Evolutionary conservation across 1,140 invertebrate genomes (phyloP).

Genomic region (Aphelenchoides fujianensis): DNA sequence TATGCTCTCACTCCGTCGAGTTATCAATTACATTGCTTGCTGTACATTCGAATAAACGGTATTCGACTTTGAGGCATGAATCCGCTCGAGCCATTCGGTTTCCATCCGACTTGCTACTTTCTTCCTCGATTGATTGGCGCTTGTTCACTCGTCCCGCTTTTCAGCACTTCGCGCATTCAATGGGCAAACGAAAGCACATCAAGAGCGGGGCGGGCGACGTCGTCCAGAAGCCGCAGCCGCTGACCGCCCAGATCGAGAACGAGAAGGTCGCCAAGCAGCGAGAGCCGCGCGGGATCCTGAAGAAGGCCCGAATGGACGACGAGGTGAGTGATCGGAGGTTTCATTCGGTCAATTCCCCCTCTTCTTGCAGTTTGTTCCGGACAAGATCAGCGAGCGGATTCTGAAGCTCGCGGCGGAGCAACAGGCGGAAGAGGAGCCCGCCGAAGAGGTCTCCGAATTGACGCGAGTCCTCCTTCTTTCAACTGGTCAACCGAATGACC

Average conservation of each 20-base stretch:
- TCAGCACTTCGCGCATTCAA: constrained; percentile 16
- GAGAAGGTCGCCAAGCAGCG: constrained; percentile 37
- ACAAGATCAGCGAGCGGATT: constrained; percentile 50
- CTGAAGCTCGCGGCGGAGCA: constrained; percentile 44
- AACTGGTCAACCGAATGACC: no score
- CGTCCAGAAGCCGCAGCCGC: constrained; percentile 37
- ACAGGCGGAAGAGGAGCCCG: constrained; percentile 40
- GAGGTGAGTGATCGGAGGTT: constrained; percentile 23
- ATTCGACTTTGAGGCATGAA: no score
- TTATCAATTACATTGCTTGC: not conserved
- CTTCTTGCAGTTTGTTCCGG: constrained; percentile 36
- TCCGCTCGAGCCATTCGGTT: no score
- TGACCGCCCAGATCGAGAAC: constrained; percentile 44
- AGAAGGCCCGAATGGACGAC: constrained; percentile 35
- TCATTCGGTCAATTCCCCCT: constrained; percentile 9
- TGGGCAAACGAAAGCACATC: constrained; percentile 48
- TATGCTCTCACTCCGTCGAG: not conserved
- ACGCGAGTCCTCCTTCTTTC: no score
- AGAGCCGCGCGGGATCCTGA: constrained; percentile 27
- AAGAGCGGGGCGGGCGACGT: constrained; percentile 41
- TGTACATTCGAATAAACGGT: not conserved
- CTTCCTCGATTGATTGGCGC: not conserved
- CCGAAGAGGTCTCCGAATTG: constrained; percentile 16
- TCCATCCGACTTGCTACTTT: not conserved
- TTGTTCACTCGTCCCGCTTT: not conserved